phyloP scores from a whole-genome alignment of 2,888 invertebrate species.

The Antitype chi region DNA sequence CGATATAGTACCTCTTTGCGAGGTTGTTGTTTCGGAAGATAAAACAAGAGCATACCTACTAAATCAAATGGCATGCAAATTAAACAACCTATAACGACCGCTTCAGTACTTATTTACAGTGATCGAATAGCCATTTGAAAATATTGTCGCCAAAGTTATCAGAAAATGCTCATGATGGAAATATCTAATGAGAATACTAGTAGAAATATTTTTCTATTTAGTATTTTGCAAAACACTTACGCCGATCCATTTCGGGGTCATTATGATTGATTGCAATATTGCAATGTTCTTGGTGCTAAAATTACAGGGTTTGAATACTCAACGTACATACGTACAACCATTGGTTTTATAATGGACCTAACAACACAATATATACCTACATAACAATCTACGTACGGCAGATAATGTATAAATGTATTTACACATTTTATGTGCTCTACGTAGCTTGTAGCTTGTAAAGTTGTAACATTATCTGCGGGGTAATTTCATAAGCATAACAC shows the following conservation, averaged over 20 bases:
- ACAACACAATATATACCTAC: too few species aligned
- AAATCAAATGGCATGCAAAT: conserved; percentile 20
- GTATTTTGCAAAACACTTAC: background rate
- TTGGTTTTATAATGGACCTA: conserved; percentile 3
- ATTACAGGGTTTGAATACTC: conserved; percentile 10
- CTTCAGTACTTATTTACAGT: background rate
- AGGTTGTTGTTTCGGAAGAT: background rate
- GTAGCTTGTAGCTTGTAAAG: background rate
- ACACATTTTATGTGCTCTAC: background rate
- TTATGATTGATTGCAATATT: conserved; percentile 26
- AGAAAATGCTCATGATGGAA: conserved; percentile 22
- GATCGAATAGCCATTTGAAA: conserved; percentile 32
- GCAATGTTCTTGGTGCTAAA: background rate
- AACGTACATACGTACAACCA: too few species aligned
- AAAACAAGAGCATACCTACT: background rate
- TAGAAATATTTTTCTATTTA: conserved; percentile 13
- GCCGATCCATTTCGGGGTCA: conserved; percentile 18
- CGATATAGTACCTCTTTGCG: background rate
- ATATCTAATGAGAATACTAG: conserved; percentile 3
- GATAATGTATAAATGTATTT: background rate
- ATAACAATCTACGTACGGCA: too few species aligned
- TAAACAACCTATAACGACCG: conserved; percentile 3
- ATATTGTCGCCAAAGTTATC: conserved; percentile 17
- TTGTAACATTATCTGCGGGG: too few species aligned
- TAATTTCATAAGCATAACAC: too few species aligned